Percentiles rank a stretch among this genome's conserved stretches.
phyloP scores from a whole-genome alignment of 2,797 vertebrate species.

The Spinus olivaceus region DNA sequence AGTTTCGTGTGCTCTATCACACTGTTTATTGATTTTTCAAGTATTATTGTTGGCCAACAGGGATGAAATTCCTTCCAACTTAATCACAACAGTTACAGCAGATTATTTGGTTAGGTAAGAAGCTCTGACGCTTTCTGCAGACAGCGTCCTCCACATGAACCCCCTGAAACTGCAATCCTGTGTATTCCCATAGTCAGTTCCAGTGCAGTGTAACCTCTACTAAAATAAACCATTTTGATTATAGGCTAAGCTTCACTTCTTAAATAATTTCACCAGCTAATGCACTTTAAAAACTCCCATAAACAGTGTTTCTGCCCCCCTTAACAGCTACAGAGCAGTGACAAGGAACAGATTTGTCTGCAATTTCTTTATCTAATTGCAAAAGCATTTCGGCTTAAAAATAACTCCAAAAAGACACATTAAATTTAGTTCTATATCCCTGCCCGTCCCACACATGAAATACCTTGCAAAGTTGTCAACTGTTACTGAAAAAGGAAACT shows the following conservation, averaged over 20 bases:
- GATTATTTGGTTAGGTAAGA: conserved; percentile 80
- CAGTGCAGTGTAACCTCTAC: background rate
- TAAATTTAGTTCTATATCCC: background rate
- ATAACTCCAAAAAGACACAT: background rate
- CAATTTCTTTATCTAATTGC: background rate
- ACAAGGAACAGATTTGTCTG: background rate
- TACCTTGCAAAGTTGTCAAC: background rate
- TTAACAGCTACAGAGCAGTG: background rate
- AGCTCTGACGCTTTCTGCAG: conserved; percentile 74
- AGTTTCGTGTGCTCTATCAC: background rate
- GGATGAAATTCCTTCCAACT: conserved; percentile 80
- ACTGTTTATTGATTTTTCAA: conserved; percentile 46
- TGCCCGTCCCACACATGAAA: background rate
- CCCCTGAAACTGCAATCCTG: background rate
- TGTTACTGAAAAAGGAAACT: background rate
- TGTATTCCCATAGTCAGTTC: conserved; percentile 35
- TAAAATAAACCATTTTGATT: conserved; percentile 46
- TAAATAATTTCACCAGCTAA: conserved; percentile 40
- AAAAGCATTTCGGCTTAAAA: background rate
- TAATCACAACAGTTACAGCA: conserved; percentile 82
- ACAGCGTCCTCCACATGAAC: conserved; percentile 81
- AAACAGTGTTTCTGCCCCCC: background rate
- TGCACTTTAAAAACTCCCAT: background rate
- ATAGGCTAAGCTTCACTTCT: conserved; percentile 1
- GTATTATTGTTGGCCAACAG: conserved; percentile 73